Conservation (phyloP, 1,140 invertebrate genomes). For the Muscidifurax raptorellus region DNA sequence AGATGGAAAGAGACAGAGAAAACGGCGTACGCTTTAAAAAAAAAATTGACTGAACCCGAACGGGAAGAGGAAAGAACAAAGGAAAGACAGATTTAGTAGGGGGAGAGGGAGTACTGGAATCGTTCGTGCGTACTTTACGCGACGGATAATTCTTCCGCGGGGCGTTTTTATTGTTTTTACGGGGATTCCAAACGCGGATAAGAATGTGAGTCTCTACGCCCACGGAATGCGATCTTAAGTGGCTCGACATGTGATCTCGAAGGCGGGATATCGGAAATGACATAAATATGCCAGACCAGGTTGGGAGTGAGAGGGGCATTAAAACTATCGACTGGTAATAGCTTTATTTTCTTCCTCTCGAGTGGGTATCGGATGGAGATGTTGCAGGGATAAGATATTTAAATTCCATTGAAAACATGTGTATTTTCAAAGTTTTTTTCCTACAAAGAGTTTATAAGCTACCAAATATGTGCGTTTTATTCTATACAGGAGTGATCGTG, state of each 20-base stretch:
- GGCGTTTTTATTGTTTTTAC: slow-evolving; percentile 67
- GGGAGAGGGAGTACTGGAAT: slow-evolving; percentile 10
- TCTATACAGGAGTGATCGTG: no score
- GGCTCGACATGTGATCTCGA: slow-evolving; percentile 59
- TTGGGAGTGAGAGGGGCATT: not conserved
- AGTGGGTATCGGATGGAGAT: not conserved
- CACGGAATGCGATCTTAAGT: slow-evolving; percentile 60
- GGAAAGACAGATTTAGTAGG: slow-evolving; percentile 37
- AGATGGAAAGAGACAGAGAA: slow-evolving; percentile 17
- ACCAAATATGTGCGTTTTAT: no score
- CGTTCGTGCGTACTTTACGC: slow-evolving; percentile 54
- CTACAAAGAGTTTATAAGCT: no score
- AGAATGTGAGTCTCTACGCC: slow-evolving; percentile 41
- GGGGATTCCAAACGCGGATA: slow-evolving; percentile 34
- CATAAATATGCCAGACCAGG: slow-evolving; percentile 58
- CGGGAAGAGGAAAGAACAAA: slow-evolving; percentile 24
- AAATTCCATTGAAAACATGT: not conserved
- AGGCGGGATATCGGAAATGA: slow-evolving; percentile 52
- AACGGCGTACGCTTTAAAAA: not conserved
- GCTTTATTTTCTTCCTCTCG: slow-evolving; percentile 17
- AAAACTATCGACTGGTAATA: slow-evolving; percentile 20
- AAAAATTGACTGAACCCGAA: not conserved
- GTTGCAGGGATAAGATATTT: not conserved
- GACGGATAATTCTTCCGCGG: slow-evolving; percentile 64
- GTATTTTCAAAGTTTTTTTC: no score